Conservation (phyloP, 2,888 invertebrate species). For the Dromius quadrimaculatus region DNA sequence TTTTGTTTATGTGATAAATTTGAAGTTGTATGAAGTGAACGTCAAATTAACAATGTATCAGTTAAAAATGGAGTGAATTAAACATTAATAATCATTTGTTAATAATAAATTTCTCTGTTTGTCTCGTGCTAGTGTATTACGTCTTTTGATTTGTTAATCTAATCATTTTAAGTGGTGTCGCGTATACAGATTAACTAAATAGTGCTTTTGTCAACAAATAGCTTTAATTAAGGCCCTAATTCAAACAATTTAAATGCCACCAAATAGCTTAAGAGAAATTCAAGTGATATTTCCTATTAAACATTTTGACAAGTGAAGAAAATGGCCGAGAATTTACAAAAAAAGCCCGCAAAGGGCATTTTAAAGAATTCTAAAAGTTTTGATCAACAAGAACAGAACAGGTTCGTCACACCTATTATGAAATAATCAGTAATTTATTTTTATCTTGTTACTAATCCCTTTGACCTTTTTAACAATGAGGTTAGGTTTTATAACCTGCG, state of each 20-base stretch:
- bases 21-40: too few relatives aligned
- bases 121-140: neutral
- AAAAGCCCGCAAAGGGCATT: conserved; percentile 90
- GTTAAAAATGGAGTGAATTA: neutral
- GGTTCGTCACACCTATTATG: too few relatives aligned
- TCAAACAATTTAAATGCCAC: conserved; percentile 18
- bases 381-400: conserved; percentile 72
- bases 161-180: neutral
- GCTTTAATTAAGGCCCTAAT: conserved; percentile 11
- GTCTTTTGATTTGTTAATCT: neutral
- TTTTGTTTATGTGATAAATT: neutral
- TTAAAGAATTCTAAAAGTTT: conserved; percentile 93
- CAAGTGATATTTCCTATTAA: neutral
- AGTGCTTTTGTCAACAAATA: too few relatives aligned
- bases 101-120: too few relatives aligned
- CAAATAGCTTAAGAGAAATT: conserved; percentile 5
- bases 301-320: conserved; percentile 50
- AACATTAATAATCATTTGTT: neutral
- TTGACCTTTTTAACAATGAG: conserved; percentile 1
- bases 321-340: conserved; percentile 85
- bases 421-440: neutral
- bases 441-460: neutral
- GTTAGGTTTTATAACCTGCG: conserved; percentile 7
- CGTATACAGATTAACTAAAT: neutral
- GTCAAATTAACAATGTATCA: neutral